Percentiles rank a stretch among this genome's conserved stretches.
Evolutionary conservation across 2,113 vertebrate genomes (phyloP).

Genomic region (Baryphthengus martii): DNA sequence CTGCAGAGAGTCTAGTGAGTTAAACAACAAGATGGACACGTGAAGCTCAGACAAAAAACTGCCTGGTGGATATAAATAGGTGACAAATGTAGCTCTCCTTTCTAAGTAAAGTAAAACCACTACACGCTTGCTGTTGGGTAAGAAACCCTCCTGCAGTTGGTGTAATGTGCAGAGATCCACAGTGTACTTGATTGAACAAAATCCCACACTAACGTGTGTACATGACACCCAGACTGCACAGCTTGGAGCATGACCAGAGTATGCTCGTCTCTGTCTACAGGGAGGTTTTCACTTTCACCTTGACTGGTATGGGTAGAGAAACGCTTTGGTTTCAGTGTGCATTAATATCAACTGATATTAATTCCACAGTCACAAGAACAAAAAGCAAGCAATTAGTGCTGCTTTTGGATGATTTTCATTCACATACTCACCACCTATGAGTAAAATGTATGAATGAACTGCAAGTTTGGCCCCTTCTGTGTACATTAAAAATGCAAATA

Average conservation of each 20-base stretch:
- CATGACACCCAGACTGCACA: neutral
- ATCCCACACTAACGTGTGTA: neutral
- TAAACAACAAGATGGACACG: neutral
- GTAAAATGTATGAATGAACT: neutral
- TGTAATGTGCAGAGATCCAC: neutral
- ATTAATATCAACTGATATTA: neutral
- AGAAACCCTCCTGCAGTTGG: neutral
- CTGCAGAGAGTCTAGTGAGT: slow-evolving; percentile 73
- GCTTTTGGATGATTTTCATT: neutral
- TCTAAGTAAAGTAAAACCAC: neutral
- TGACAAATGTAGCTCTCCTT: neutral
- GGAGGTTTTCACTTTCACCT: neutral
- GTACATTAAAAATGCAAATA: neutral
- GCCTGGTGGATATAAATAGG: neutral
- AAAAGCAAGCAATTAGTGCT: neutral
- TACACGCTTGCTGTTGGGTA: accelerated
- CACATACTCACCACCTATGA: accelerated
- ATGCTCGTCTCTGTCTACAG: neutral
- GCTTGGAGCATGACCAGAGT: neutral
- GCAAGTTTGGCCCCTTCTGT: neutral
- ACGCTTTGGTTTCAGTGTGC: neutral
- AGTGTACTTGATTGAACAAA: neutral
- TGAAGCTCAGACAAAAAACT: neutral
- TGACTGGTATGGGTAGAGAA: neutral
- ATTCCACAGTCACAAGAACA: neutral